These are phyloP conservation scores for Rhodophaea formosa DNA, from an alignment of 2,888 invertebrate genomes.

Conservation along the genomic window DNA sequence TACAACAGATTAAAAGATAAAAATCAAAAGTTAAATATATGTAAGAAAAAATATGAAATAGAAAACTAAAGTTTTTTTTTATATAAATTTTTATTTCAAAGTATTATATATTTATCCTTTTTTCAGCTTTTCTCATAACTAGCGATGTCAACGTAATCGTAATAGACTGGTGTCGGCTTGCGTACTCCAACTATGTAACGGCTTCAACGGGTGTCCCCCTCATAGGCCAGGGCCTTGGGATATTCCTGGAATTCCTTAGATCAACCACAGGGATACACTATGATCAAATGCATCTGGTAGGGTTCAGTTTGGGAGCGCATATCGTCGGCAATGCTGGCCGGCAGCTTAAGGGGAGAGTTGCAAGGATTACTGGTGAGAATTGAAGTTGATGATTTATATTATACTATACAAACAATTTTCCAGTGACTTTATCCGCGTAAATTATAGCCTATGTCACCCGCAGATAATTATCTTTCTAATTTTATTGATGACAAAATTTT, in stretches of 20 bases:
- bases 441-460: too few species aligned
- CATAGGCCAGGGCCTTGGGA: constrained; percentile 62
- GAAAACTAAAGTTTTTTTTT: background rate
- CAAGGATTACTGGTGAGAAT: constrained; percentile 60
- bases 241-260: constrained; percentile 58
- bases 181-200: constrained; percentile 46
- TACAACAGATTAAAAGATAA: too few species aligned
- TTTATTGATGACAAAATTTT: too few species aligned
- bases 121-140: constrained; percentile 49
- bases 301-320: constrained; percentile 75
- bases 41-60: background rate
- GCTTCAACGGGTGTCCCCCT: constrained; percentile 57
- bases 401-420: too few species aligned
- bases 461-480: too few species aligned
- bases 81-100: too few species aligned
- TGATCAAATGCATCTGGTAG: constrained; percentile 61
- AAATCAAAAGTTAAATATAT: too few species aligned
- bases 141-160: constrained; percentile 61
- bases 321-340: constrained; percentile 66
- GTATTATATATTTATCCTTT: background rate
- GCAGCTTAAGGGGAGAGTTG: constrained; percentile 51
- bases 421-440: too few species aligned
- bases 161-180: constrained; percentile 63
- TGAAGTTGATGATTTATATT: background rate
- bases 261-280: constrained; percentile 46